A percentile compares a stretch with the other conserved stretches of the same genome.
These are phyloP conservation scores for Perognathus longimembris DNA, from an alignment of 2,113 vertebrate species.

Conservation along the genomic window DNA sequence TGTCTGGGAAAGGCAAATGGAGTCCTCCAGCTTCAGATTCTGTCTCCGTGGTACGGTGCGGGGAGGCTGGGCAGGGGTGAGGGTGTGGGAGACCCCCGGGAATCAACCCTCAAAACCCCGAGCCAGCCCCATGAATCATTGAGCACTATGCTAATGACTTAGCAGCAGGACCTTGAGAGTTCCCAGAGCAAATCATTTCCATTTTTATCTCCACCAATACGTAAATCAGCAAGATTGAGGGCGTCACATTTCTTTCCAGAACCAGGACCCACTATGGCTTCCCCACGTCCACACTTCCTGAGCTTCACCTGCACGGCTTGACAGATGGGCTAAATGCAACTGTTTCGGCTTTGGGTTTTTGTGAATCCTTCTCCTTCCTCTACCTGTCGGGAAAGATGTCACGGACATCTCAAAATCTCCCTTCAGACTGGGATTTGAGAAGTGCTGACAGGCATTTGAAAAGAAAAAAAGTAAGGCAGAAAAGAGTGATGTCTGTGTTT, in stretches of 20 bases:
- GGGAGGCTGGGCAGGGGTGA: background rate
- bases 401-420: background rate
- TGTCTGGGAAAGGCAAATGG: conserved; percentile 68
- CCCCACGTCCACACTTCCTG: background rate
- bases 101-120: background rate
- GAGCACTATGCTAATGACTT: conserved; percentile 53
- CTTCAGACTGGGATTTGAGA: background rate
- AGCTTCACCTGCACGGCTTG: background rate
- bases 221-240: background rate
- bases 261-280: background rate
- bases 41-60: rapidly evolving
- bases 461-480: conserved; percentile 13
- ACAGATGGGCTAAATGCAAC: background rate
- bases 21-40: conserved; percentile 13
- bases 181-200: conserved; percentile 68
- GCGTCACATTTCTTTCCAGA: background rate
- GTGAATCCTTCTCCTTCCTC: background rate
- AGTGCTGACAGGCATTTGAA: background rate
- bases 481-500: background rate
- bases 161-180: conserved; percentile 41
- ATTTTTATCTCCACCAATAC: conserved; percentile 38
- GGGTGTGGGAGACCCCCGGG: background rate
- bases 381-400: background rate
- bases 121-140: background rate
- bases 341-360: background rate